phyloP scores from a whole-genome alignment of 2,113 vertebrate genomes.

The Festucalex cinctus region DNA sequence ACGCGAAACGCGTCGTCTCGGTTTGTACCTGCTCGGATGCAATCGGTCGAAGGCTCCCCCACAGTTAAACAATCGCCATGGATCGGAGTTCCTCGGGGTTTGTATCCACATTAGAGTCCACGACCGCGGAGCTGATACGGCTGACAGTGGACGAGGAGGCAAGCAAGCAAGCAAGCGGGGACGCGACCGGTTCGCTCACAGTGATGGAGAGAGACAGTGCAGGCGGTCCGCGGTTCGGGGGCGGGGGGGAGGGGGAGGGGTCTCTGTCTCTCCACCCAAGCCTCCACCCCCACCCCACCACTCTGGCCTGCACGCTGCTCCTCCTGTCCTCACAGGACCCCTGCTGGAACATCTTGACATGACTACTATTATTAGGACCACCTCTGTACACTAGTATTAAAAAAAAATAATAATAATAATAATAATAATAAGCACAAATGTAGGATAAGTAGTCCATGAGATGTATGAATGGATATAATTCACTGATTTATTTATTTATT shows the following conservation, averaged over 20 bases:
- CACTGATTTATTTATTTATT: not conserved
- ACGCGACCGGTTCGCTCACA: conserved; percentile 42
- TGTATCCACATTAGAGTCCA: conserved; percentile 65
- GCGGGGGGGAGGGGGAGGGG: not conserved
- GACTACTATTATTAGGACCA: not conserved
- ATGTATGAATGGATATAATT: not conserved
- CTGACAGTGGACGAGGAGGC: conserved; percentile 48
- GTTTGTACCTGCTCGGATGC: conserved; percentile 52
- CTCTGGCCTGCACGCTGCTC: conserved; percentile 7
- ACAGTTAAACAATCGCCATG: conserved; percentile 60
- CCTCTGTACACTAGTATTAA: not conserved
- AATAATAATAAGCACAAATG: not conserved
- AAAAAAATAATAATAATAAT: not conserved
- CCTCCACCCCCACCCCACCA: not conserved
- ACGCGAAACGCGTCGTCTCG: conserved; percentile 7
- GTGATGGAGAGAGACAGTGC: conserved; percentile 32
- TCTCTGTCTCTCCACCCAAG: not conserved
- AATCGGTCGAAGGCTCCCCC: conserved; percentile 37
- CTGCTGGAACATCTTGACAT: conserved; percentile 6
- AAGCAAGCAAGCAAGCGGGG: conserved; percentile 19
- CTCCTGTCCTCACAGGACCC: conserved; percentile 33
- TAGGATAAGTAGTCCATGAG: no score
- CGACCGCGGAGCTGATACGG: conserved; percentile 47
- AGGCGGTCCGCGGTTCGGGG: conserved; percentile 9
- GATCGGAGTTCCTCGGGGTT: conserved; percentile 33